Evolutionary conservation across 1,140 invertebrate genomes (phyloP), one percentile per base, ranked within the genome.

Genomic region (Leptoteleia sp.): DNA sequence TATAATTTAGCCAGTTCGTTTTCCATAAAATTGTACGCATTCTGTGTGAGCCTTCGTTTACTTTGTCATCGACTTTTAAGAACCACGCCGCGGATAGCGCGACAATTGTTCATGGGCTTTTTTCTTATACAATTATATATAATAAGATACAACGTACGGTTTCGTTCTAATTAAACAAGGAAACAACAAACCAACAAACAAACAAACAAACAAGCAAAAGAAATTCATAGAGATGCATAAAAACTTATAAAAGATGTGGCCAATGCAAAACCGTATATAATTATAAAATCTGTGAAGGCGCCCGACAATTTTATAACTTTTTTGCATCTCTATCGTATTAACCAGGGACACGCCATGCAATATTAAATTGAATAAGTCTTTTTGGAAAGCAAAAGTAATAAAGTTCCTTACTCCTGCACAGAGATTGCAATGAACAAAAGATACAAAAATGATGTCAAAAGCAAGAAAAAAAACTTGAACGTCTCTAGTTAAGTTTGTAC

Each of bases 351-450:
- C 22, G 33, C 55, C 35, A 73, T 73, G 57, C 76, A 72, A 73
- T 79, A 75, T 71, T 59, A 72, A 42, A 62, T 55, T 68, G 27
- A 70, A 40, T 64, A 79, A 75, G 64, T 72, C 59, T 65, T 79
- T 79, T 79, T 64, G 59, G 55, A 42, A 75, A 65, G 61, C 50
- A 71, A 77, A 79, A 67, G 9, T 55, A 71, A 70, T 33, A 79
- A 64, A 79, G 76, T 73, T 79, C 76, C 76, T 79, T 57, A 79
- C 61, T 73, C 68, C 42, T 79, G 62, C 70, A 75, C 70, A 75
- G 65, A 65, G 8, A 50, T 75, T 22, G 19, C 45, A 48, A 65
- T 33, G 38, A 75, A 47, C 35, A 50, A 61, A 75, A 31, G 25
- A 75, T 47, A 47, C 29, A 59, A 59, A 55, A 67, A 35, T 16